Percentiles rank a stretch among this genome's conserved stretches.
These are phyloP conservation scores for Ctenomys sociabilis DNA, from an alignment of 2,113 vertebrate genomes.

Conservation along the genomic window DNA sequence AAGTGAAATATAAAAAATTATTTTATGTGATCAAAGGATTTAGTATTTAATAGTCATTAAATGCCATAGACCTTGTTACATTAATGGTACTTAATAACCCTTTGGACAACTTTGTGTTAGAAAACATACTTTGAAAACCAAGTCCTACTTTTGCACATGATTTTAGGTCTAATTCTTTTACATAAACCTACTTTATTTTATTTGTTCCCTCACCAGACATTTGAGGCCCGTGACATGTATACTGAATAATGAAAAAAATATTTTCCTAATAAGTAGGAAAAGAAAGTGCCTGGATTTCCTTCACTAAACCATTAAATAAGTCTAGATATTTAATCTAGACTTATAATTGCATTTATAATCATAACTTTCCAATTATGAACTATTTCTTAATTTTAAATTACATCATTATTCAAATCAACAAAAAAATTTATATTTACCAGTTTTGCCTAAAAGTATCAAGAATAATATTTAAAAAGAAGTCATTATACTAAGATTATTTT, in stretches of 20 bases:
- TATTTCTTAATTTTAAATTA: not conserved
- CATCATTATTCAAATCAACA: not conserved
- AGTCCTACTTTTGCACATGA: not conserved
- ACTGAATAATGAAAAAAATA: not conserved
- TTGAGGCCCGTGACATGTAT: not conserved
- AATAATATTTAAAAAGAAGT: not conserved
- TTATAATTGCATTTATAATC: not conserved
- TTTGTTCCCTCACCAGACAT: not conserved
- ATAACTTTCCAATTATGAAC: not conserved
- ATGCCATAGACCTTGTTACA: conserved; percentile 2
- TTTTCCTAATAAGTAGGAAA: not conserved
- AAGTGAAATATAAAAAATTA: conserved; percentile 21
- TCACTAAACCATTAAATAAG: too few species aligned
- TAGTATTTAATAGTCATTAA: not conserved
- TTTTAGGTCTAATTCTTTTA: not conserved
- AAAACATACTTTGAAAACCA: not conserved
- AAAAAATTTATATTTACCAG: not conserved
- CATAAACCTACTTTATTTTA: not conserved
- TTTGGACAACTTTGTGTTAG: conserved; percentile 32
- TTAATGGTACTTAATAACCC: not conserved
- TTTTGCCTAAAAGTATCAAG: not conserved
- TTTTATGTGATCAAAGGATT: not conserved
- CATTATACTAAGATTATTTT: not conserved
- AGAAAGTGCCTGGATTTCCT: not conserved
- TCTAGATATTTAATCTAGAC: too few species aligned